These are phyloP conservation scores for Laupala kohalensis DNA, from an alignment of 1,140 invertebrate species.

Conservation along the genomic window DNA sequence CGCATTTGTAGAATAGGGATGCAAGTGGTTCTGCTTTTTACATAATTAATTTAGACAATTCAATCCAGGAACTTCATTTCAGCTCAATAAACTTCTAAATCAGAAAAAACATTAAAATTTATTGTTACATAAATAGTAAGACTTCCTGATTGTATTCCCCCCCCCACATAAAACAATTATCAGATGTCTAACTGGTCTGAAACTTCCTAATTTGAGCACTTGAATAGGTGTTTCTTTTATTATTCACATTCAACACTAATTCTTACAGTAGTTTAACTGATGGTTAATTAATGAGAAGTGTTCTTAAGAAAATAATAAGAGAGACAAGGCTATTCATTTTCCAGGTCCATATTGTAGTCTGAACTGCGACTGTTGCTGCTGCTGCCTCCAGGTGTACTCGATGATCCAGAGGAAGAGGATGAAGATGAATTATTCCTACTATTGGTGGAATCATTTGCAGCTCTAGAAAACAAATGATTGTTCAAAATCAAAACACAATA, in stretches of 20 bases:
- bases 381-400: background rate
- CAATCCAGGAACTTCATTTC: no score
- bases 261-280: conserved; percentile 6
- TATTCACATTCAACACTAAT: conserved; percentile 2
- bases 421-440: conserved; percentile 7
- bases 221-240: background rate
- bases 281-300: background rate
- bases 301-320: background rate
- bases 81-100: no score
- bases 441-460: conserved; percentile 4
- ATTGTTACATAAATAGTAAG: no score
- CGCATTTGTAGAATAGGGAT: no score
- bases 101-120: no score
- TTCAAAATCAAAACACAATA: background rate
- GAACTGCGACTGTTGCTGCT: conserved; percentile 8
- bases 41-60: no score
- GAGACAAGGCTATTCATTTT: conserved; percentile 10
- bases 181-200: background rate
- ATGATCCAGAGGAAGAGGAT: conserved; percentile 1
- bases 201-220: background rate
- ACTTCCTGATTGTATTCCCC: no score
- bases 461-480: conserved; percentile 1
- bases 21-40: no score
- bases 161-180: background rate
- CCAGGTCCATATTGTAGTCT: conserved; percentile 12